phyloP scores from a whole-genome alignment of 2,113 vertebrate genomes.

The Tiliqua scincoides region DNA sequence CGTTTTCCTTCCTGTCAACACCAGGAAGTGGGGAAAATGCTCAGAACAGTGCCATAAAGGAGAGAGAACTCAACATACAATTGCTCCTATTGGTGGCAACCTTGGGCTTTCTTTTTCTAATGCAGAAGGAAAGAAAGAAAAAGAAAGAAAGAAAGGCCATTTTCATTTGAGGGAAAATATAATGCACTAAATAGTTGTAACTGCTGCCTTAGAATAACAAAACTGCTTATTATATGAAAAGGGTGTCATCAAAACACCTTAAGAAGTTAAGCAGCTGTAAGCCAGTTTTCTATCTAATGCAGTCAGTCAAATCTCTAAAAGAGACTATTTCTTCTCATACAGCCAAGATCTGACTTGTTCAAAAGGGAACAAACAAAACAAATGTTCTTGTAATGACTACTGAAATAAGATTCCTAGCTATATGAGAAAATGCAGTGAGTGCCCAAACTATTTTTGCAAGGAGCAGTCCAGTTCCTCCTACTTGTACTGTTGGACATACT shows the following conservation, averaged over 20 bases:
- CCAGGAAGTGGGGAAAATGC: not conserved
- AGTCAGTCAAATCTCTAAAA: constrained; percentile 51
- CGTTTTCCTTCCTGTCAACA: not conserved
- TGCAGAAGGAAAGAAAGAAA: no score
- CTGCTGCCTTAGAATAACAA: not conserved
- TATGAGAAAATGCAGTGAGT: not conserved
- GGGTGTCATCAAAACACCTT: constrained; percentile 22
- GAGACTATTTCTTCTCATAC: constrained; percentile 62
- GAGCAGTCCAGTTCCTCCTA: constrained; percentile 2
- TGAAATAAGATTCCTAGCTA: constrained; percentile 54
- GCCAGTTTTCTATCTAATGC: not conserved
- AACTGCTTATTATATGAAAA: not conserved
- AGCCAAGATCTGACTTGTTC: constrained; percentile 74
- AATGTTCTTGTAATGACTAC: constrained; percentile 31
- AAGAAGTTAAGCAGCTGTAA: not conserved
- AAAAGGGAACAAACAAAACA: constrained; percentile 36
- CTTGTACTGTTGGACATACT: not conserved
- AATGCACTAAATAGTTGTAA: not conserved
- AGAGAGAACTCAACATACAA: not conserved
- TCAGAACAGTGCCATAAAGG: not conserved
- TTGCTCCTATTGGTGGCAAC: not conserved
- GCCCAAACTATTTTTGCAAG: constrained; percentile 10
- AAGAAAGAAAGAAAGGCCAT: no score
- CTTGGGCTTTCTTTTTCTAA: not conserved
- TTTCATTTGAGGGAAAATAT: not conserved